These are phyloP conservation scores for Siniperca obscura DNA, from an alignment of 2,797 vertebrate species.

Conservation along the genomic window DNA sequence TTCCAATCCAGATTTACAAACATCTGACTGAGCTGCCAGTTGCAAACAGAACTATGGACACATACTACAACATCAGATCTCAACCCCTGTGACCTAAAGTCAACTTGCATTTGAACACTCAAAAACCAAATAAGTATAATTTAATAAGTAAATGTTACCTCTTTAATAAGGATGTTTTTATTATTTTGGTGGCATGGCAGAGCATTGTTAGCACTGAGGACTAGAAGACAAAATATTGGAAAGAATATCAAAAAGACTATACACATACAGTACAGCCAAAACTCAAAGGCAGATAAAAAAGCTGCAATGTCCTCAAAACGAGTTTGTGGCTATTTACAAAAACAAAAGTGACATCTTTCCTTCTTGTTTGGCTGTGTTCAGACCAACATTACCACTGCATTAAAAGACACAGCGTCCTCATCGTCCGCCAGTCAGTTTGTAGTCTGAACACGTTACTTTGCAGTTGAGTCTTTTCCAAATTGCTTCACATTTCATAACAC, in stretches of 20 bases:
- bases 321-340: background rate
- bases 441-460: background rate
- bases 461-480: background rate
- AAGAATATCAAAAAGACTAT: background rate
- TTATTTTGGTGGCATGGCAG: background rate
- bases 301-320: background rate
- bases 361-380: background rate
- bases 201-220: background rate
- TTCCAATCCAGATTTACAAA: background rate
- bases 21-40: background rate
- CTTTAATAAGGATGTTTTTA: background rate
- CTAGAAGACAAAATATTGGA: background rate
- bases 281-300: background rate
- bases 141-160: background rate
- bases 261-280: background rate
- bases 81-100: background rate
- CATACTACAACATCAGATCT: background rate
- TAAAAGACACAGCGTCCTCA: too few species aligned
- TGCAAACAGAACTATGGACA: background rate
- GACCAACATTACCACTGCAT: background rate
- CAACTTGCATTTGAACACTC: background rate
- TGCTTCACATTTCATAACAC: background rate
- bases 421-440: background rate
- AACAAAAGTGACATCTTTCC: background rate
- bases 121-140: too few species aligned